Evolutionary conservation across 2,888 invertebrate genomes (phyloP), one percentile per base, ranked within the genome.

Genomic region (Epiblema foenella): DNA sequence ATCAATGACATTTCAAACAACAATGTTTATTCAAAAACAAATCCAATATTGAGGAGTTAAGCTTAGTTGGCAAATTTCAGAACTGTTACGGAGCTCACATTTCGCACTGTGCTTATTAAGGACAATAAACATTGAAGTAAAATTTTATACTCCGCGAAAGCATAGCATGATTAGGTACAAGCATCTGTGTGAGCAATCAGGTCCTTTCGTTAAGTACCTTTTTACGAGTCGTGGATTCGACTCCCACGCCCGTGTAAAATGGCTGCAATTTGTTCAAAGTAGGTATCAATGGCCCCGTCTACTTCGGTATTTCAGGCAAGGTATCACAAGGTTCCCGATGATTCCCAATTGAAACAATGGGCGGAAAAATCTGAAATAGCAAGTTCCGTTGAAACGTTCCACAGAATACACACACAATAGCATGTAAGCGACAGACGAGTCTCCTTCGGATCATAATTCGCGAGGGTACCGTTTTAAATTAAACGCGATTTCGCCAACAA

Each of bases 401-500:
- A 67, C 39, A 77, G 76, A 81, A 81, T 80, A 76, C 74, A 68
- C 68, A 67, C 39, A 77, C 77, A 81, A 81, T 80, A 76, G 77
- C 72, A 77, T 75, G 67, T 77, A 78, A 79, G 78, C 79, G 79
- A 80, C 81, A 82, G 80, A 80, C 79, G 78, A 79, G 77, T 80
- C 78, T 77, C 76, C 59, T 68, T 68, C 69, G 67, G 76, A 77
- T 78, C 80, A 73, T 79, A 81, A 85, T 86, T 83, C 83, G 85
- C 84, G 79, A 82, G 86, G 87, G 85, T 88, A 89, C 86, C 84
- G 89, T 88, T 89, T 85, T 79, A 82, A 76, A 75, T 76, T 73
- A 72, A 86, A 84, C 78, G 80, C 84, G 88, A 89, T 89, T 89
- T 89, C 87, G 87, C 89, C 85, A 89, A 87, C 89, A 86, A 88